Evolutionary conservation across 2,113 vertebrate species (phyloP).

Genomic region (Porphyrio hochstetteri): DNA sequence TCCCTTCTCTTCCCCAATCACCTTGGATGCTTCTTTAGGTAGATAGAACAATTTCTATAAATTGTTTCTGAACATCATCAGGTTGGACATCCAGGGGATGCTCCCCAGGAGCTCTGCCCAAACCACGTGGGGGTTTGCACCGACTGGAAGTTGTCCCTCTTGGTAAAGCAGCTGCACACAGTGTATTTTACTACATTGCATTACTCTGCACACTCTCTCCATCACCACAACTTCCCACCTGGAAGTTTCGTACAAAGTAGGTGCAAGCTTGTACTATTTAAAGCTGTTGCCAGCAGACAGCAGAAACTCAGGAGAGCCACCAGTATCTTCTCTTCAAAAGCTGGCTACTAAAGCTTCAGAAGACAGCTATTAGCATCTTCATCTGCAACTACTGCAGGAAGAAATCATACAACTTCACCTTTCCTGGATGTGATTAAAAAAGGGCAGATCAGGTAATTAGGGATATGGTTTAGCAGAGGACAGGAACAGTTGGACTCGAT

Average conservation of each 20-base stretch:
- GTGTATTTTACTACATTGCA: rapidly evolving
- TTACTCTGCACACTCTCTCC: background rate
- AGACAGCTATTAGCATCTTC: background rate
- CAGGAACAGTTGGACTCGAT: too few species aligned
- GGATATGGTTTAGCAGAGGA: too few species aligned
- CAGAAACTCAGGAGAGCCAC: background rate
- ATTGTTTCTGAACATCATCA: background rate
- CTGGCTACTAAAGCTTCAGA: background rate
- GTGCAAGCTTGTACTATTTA: background rate
- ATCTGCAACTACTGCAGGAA: background rate
- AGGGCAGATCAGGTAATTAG: too few species aligned
- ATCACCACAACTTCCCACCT: background rate
- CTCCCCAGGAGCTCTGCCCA: background rate
- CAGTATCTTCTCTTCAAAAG: background rate
- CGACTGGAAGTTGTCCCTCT: background rate
- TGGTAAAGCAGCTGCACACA: background rate
- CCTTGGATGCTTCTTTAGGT: background rate
- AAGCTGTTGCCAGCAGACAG: background rate
- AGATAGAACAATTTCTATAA: rapidly evolving
- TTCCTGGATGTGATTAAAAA: too few species aligned
- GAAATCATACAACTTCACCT: background rate
- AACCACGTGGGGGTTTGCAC: rapidly evolving
- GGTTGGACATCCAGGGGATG: background rate
- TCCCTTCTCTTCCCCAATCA: background rate
- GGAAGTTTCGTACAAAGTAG: background rate